phyloP scores from a whole-genome alignment of 2,113 vertebrate genomes.

The Phoxinus phoxinus region DNA sequence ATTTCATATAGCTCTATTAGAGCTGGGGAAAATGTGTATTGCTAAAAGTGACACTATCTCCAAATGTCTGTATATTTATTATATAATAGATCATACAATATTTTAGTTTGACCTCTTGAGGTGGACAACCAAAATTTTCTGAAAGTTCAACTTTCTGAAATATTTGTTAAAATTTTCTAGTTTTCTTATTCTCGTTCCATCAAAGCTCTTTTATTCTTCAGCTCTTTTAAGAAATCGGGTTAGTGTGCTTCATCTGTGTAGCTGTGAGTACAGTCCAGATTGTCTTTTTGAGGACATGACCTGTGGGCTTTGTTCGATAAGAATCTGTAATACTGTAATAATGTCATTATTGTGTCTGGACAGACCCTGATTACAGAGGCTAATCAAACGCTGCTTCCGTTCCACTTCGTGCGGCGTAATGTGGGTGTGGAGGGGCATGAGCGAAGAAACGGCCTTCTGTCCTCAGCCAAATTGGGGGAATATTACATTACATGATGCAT shows the following conservation, averaged over 20 bases:
- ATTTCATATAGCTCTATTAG: neutral
- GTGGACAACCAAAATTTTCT: neutral
- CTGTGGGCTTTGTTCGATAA: slow-evolving; percentile 33
- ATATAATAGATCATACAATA: neutral
- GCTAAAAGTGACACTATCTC: neutral
- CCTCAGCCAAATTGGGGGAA: slow-evolving; percentile 1
- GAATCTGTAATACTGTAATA: slow-evolving; percentile 44
- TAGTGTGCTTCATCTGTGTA: slow-evolving; percentile 19
- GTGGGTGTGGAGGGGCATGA: slow-evolving; percentile 7
- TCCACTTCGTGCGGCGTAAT: slow-evolving; percentile 10
- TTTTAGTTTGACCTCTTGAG: neutral
- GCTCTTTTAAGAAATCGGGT: neutral
- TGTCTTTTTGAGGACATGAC: slow-evolving; percentile 40
- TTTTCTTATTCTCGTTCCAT: neutral
- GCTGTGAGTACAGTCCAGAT: neutral
- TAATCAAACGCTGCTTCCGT: slow-evolving; percentile 47
- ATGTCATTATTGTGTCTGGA: slow-evolving; percentile 55
- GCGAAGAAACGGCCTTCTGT: slow-evolving; percentile 18
- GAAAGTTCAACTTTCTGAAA: neutral
- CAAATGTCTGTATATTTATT: neutral
- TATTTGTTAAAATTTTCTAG: no score
- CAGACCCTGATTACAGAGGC: slow-evolving; percentile 45
- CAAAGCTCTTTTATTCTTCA: neutral
- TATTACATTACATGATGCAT: slow-evolving; percentile 6
- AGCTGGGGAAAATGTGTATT: neutral